Base-by-base conservation (phyloP, 2,888 invertebrate genomes). In the Orthonychiurus folsomi region DNA sequence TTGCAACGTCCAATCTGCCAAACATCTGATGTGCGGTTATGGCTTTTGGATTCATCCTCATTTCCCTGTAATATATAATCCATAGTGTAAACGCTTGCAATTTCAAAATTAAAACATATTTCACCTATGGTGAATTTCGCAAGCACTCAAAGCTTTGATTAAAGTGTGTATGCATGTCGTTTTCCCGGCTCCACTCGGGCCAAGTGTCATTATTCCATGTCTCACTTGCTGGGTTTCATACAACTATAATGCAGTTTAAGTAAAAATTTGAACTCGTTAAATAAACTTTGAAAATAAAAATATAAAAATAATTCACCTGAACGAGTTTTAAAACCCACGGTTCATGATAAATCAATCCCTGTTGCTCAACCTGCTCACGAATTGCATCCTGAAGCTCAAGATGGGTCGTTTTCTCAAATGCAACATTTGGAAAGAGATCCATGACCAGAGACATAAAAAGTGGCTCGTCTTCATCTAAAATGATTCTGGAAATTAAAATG, bases 1-100 rank as follows among this genome's bases (percentile, higher is more conserved):
- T 96, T 1, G 95, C 94, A 0, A 96, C 95, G 48, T 55, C 59
- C 24, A 95, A 80, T 27, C 93, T 84, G 0, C 96, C 96, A 76
- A 96, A 96, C 96, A 96, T 96, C 81, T 96, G 95, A 0, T 94
- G 86, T 0, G 95, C 91, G 18, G 95, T 95, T 74, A 96, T 95
- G 20, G 95, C 91, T 80, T 96, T 96, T 0, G 96, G 96, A 78
- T 96, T 96, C 95, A 96, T 95, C 69, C 95, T 81, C 93, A 95
- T 93, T 81, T 96, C 95, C 70, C 88, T 85, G 73, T 23, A 63
- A 47, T 26, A 26, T 50, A 24, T 26, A 59, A 26, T 2, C 37
- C 20, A 12, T 12, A 24, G 9, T 2, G 2, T 25, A 37, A 23
- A 21, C 59, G 50, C 5, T 3, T 24, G n/a, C 20, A 9, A 56